Base-by-base conservation (phyloP, 92 coral and sea anemone genomes). In the Ricordea florida region DNA sequence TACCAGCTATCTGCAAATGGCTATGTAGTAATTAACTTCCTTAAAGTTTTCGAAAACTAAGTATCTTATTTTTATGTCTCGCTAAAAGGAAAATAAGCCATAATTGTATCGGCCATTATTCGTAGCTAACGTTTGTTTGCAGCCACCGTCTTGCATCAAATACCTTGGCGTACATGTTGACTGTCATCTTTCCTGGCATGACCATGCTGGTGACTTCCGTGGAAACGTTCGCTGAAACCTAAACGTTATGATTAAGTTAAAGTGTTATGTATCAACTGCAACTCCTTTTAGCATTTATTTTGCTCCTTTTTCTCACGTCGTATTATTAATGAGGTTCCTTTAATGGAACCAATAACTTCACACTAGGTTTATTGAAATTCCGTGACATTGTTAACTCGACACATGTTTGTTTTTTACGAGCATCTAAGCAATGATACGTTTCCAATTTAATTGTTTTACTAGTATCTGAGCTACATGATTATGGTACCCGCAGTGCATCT, bases 1-100 rank as follows among this genome's bases (percentile, higher is more conserved):
- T 55, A 2, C 38, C 62, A 22, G 62, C 37, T 22, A 40, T 56
- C 33, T 56, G 30, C n/a, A 26, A 55, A 55, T 55, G 62, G 62
- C 21, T 55, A 22, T 56, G 38, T n/a, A 56, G 62, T 56, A 29
- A 56, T 56, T 27, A 28, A 28, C 35, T 56, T 14, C 27, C 42
- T 40, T 56, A n/a, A n/a, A n/a, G n/a, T n/a, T n/a, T n/a, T n/a
- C n/a, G n/a, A n/a, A n/a, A n/a, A n/a, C 33, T 22, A 56, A 56
- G 62, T 30, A 56, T 13, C 62, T 24, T 28, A 24, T 56, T 29
- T 56, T 56, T 56, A 56, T 28, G 62, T 40, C 37, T 56, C n/a
- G n/a, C n/a, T n/a, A n/a, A n/a, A n/a, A n/a, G n/a, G n/a, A n/a
- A n/a, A n/a, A n/a, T n/a, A n/a, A n/a, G n/a, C n/a, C n/a, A 56